Percentiles rank a stretch among this genome's conserved stretches.
phyloP scores from a whole-genome alignment of 2,797 vertebrate species.

The Chaunax sp. region DNA sequence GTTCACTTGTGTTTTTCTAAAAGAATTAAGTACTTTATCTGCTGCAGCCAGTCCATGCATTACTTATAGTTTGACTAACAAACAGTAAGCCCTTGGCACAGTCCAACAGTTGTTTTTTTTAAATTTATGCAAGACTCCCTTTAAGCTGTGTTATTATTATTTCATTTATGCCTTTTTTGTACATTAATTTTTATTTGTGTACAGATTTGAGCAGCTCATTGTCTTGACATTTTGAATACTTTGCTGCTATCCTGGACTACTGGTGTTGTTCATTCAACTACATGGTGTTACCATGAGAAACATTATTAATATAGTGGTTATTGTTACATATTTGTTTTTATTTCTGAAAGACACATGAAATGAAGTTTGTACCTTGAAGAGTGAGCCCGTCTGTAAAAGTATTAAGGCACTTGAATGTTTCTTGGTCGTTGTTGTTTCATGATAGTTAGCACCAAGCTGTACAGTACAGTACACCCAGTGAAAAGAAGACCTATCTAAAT shows the following conservation, averaged over 20 bases:
- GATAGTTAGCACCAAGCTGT: constrained; percentile 85
- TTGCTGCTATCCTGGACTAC: constrained; percentile 86
- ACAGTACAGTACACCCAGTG: constrained; percentile 81
- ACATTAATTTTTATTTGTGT: constrained; percentile 81
- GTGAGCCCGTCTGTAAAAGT: constrained; percentile 80
- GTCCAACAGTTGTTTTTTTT: constrained; percentile 74
- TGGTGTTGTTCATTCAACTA: constrained; percentile 77
- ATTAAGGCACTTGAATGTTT: constrained; percentile 84
- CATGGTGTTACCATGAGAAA: constrained; percentile 70
- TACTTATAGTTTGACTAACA: constrained; percentile 77
- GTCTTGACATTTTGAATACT: constrained; percentile 81
- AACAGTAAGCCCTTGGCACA: constrained; percentile 80
- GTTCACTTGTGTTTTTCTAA: constrained; percentile 84
- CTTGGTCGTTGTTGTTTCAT: constrained; percentile 81
- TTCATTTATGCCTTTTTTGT: constrained; percentile 77
- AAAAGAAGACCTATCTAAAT: constrained; percentile 76
- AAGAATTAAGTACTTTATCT: constrained; percentile 84
- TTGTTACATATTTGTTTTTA: constrained; percentile 73
- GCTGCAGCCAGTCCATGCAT: constrained; percentile 83
- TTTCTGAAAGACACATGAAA: constrained; percentile 73
- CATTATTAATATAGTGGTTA: constrained; percentile 76
- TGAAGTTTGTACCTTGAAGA: constrained; percentile 79
- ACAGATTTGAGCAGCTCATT: constrained; percentile 79
- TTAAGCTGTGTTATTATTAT: constrained; percentile 79
- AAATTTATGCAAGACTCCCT: constrained; percentile 87